These are phyloP conservation scores for Oncorhynchus nerka DNA, from an alignment of 2,113 vertebrate genomes.

Conservation along the genomic window DNA sequence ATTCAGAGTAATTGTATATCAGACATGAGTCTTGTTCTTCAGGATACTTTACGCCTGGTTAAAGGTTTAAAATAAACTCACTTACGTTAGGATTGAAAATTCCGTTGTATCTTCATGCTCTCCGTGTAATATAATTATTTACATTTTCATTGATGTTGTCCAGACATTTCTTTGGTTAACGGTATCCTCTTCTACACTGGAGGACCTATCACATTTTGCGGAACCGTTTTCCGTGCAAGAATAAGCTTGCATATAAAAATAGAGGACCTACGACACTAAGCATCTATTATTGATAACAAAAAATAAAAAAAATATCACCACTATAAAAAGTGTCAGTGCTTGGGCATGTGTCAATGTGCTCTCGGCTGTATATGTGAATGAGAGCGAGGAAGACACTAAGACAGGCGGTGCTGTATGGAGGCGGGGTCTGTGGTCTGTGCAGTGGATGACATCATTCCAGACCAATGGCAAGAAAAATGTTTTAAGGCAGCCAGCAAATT, in stretches of 20 bases:
- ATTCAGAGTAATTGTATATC: not conserved
- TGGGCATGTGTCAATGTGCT: conserved; percentile 64
- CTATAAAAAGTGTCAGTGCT: conserved; percentile 51
- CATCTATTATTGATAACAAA: conserved; percentile 5
- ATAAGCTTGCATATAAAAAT: not conserved
- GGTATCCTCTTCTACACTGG: no score
- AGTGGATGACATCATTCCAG: conserved; percentile 76
- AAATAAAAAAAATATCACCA: conserved; percentile 20
- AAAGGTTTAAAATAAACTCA: conserved; percentile 28
- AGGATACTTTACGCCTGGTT: not conserved
- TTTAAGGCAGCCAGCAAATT: conserved; percentile 23
- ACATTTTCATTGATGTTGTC: conserved; percentile 52
- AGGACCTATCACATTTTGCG: conserved; percentile 6
- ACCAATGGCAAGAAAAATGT: conserved; percentile 63
- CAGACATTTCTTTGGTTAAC: conserved; percentile 57
- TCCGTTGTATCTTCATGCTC: conserved; percentile 61
- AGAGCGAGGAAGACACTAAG: conserved; percentile 24
- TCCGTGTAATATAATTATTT: conserved; percentile 40
- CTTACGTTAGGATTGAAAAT: conserved; percentile 71
- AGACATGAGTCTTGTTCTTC: not conserved
- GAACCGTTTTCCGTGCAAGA: conserved; percentile 30
- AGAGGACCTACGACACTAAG: not conserved
- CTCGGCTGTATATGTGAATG: conserved; percentile 54
- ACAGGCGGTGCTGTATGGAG: conserved; percentile 32
- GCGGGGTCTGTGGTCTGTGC: conserved; percentile 69